Evolutionary conservation across 2,888 invertebrate genomes (phyloP), one percentile per base, ranked within the genome.

Genomic region (Oxytorus armatus): DNA sequence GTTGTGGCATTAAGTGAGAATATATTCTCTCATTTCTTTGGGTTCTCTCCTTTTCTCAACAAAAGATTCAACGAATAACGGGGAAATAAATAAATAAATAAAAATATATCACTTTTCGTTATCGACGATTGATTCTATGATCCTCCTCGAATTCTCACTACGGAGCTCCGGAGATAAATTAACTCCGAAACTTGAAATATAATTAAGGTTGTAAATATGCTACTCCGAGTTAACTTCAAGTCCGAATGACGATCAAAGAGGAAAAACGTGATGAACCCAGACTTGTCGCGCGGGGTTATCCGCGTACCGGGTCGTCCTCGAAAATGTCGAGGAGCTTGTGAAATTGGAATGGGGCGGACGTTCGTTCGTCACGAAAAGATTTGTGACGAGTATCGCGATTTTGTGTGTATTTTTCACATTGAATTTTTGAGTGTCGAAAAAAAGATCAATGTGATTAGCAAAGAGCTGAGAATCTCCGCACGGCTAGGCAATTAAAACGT

Each of bases 181-280:
- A 25, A 59, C 59, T 73, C 59, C 49, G 66, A 23, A 33, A 36
- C 44, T 66, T 29, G 88, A 90, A 90, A 90, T 91, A 89, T 89
- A 91, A 91, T 91, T 90, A 91, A 89, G 86, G 87, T 87, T 84
- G 90, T 87, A 91, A 91, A 90, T 90, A 91, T 90, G 89, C 88
- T 86, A 87, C 87, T 85, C 82, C 84, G 85, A 86, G 87, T 86
- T 87, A 90, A 90, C 88, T 89, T 85, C 33, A 53, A 59, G 39
- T 47, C 49, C 2, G 23, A 70, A 36, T 59, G 44, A 44, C 39
- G 90, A 90, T 91, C 90, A 91, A 90, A 90, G 90, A 88, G 25
- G 39, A 63, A 55, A 39, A 18, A 10, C 25, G 59, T 18, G 55
- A 18, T n/a, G 33, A 70, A 36, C 16, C 16, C n/a, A n/a, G 33